A percentile compares a stretch with the other conserved stretches of the same genome.
phyloP scores from a whole-genome alignment of 1,140 invertebrate genomes.

The Temnothorax curvispinosus region DNA sequence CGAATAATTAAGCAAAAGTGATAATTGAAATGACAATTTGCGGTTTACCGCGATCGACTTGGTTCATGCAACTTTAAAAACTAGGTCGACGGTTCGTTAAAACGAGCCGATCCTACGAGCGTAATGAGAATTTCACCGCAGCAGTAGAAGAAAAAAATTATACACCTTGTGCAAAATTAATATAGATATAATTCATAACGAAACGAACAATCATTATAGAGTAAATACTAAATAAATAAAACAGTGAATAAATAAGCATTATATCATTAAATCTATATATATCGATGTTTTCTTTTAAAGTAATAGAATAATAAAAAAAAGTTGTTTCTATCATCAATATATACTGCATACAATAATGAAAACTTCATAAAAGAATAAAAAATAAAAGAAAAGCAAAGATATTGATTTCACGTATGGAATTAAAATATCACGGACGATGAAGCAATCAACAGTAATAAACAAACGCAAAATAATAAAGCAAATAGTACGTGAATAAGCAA shows the following conservation, averaged over 20 bases:
- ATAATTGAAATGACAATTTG: constrained; percentile 18
- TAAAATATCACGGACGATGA: background rate
- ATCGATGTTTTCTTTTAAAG: background rate
- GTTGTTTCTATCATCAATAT: background rate
- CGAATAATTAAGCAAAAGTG: constrained; percentile 38
- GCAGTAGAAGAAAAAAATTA: background rate
- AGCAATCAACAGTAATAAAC: background rate
- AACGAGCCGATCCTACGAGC: background rate
- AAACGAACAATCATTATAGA: background rate
- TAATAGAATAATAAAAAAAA: constrained; percentile 3
- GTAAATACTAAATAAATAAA: background rate
- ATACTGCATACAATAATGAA: background rate
- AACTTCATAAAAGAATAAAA: background rate
- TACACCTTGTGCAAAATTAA: background rate
- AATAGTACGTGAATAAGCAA: constrained; percentile 20
- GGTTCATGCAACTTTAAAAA: constrained; percentile 33
- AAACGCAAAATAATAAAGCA: background rate
- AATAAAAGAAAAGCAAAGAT: background rate
- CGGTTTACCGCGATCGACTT: background rate
- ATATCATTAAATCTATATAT: background rate
- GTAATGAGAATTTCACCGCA: constrained; percentile 15
- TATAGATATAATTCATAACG: background rate
- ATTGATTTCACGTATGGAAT: background rate
- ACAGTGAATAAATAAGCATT: background rate
- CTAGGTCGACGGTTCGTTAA: constrained; percentile 12